Base-by-base conservation (phyloP, 2,888 invertebrate species). In the Tortricodes alternella region DNA sequence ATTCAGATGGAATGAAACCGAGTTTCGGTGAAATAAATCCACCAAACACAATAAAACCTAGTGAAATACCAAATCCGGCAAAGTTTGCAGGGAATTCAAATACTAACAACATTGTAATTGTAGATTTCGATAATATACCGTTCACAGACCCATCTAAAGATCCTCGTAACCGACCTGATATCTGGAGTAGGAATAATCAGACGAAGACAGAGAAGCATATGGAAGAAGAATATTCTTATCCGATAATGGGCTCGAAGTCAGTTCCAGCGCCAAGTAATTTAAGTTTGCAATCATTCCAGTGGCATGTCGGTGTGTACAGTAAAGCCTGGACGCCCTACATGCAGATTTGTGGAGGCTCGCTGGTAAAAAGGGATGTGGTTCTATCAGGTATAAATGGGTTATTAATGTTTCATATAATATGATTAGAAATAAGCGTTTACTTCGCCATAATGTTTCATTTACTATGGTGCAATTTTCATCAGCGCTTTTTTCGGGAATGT, bases 291-390 rank as follows among this genome's bases (percentile, higher is more conserved):
- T 41, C 39, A 2, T 9, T 41, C 2, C 15, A 41, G 0, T 92
- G 92, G 92, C 91, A 92, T 63, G 83, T 85, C 0, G 85, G 85
- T 0, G 71, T 92, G 3, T 92, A 88, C 61, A 69, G 71, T 2
- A 73, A 74, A 49, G 71, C 73, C 13, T 62, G 72, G 5, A 77
- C 75, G 2, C 59, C 71, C 1, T 84, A 83, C 80, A 70, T 55
- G 15, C 85, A 85, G 57, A 85, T 84, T 58, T 92, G 92, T 55
- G 91, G 92, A 6, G 91, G 91, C 1, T 86, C 85, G 1, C 66
- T 92, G 3, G 78, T 92, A 35, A 78, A 59, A 24, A 52, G 53
- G 1, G 60, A 59, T 2, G 48, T 62, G 0, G 64, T 73, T 23
- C 48, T 74, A 8, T 70, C 74, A 9, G 74, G 74, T 74, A 19